Conservation (phyloP, 1,140 invertebrate species). For the Sinella curviseta region DNA sequence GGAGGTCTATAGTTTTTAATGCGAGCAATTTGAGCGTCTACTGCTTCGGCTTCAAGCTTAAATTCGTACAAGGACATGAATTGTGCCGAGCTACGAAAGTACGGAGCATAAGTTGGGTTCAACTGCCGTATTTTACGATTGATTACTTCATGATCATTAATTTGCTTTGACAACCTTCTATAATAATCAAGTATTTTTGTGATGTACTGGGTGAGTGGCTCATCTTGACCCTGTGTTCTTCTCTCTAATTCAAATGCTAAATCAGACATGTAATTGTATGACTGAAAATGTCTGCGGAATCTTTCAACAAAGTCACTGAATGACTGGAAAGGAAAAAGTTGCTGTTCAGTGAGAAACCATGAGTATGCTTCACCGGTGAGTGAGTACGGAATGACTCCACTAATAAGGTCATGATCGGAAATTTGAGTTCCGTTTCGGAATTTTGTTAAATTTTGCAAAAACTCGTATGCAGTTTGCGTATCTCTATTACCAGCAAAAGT, state of each 20-base stretch:
- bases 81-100: neutral
- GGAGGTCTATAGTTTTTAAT: neutral
- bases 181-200: conserved; percentile 22
- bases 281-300: conserved; percentile 30
- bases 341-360: conserved; percentile 17
- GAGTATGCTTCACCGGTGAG: conserved; percentile 24
- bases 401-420: conserved; percentile 10
- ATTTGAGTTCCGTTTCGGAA: conserved; percentile 11
- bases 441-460: conserved; percentile 36
- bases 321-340: neutral
- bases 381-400: conserved; percentile 26
- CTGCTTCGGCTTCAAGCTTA: neutral
- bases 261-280: neutral
- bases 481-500: conserved; percentile 25
- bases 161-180: neutral
- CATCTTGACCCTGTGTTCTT: conserved; percentile 21
- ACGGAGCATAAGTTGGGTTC: conserved; percentile 19
- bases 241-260: conserved; percentile 27
- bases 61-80: neutral
- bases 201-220: conserved; percentile 26
- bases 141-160: neutral
- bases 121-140: neutral
- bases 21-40: neutral
- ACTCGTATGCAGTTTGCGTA: conserved; percentile 28
- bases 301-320: neutral